A percentile compares a stretch with the other conserved stretches of the same genome.
Evolutionary conservation across 2,888 invertebrate genomes (phyloP).

Genomic region (Lithodes maja): DNA sequence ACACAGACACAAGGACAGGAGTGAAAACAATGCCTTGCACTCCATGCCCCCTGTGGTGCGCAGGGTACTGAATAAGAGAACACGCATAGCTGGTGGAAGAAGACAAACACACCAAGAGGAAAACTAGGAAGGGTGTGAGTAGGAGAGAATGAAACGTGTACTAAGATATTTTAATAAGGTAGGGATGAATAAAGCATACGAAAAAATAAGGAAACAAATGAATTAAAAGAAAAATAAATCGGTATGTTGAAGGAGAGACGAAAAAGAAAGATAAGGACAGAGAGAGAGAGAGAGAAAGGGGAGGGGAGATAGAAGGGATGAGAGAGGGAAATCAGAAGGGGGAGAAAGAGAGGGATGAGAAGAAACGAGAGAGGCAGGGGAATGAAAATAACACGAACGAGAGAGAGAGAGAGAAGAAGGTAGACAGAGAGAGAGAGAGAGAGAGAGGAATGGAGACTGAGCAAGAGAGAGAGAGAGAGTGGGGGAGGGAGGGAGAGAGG

Average conservation of each 20-base stretch:
- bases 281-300: background rate
- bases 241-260: background rate
- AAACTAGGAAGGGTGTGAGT: no score
- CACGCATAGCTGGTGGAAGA: no score
- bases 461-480: background rate
- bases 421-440: background rate
- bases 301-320: background rate
- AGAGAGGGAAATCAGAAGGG: background rate
- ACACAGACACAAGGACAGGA: no score
- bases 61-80: no score
- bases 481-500: background rate
- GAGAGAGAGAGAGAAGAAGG: constrained; percentile 2
- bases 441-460: background rate
- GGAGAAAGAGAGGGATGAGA: background rate
- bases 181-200: no score
- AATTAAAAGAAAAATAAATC: no score
- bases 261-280: constrained; percentile 9
- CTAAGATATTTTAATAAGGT: no score
- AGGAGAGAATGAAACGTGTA: no score
- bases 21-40: no score
- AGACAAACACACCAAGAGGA: no score
- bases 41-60: no score
- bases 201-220: no score
- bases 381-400: background rate
- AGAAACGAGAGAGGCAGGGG: background rate